Conservation (phyloP, 2,113 vertebrate genomes). For the Chloropsis hardwickii region DNA sequence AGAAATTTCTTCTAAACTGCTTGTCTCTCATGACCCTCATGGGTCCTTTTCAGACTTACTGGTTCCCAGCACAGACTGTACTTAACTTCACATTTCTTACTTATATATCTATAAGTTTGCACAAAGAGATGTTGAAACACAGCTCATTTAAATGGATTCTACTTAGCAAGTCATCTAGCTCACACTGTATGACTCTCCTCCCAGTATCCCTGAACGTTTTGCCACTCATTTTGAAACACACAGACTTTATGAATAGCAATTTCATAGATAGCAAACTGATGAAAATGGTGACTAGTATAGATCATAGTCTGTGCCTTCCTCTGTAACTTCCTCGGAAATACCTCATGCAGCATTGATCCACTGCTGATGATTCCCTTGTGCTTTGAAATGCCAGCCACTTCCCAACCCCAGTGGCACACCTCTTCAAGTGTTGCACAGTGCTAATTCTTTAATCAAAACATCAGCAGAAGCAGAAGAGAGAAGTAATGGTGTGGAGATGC, state of each 20-base stretch:
- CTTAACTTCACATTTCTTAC: not conserved
- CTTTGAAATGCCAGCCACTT: not conserved
- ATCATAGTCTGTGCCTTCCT: not conserved
- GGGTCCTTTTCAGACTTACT: not conserved
- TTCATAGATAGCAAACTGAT: not conserved
- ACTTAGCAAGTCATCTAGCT: not conserved
- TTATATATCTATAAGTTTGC: not conserved
- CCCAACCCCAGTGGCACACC: fast-evolving
- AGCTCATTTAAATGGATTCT: not conserved
- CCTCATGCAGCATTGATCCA: not conserved
- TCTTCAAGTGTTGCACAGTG: not conserved
- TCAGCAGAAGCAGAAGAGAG: not conserved
- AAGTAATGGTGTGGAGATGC: not conserved
- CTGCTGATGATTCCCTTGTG: not conserved
- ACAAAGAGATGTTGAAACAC: not conserved
- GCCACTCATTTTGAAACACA: not conserved
- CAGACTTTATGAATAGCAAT: not conserved
- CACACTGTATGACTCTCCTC: not conserved
- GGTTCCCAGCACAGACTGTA: not conserved
- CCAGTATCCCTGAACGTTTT: not conserved
- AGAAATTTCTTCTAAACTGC: not conserved
- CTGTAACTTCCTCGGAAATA: not conserved
- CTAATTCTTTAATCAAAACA: not conserved
- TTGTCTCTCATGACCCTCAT: not conserved
- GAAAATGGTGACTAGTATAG: not conserved